Conservation (phyloP, 2,888 invertebrate species). For the Desoria tigrina region DNA sequence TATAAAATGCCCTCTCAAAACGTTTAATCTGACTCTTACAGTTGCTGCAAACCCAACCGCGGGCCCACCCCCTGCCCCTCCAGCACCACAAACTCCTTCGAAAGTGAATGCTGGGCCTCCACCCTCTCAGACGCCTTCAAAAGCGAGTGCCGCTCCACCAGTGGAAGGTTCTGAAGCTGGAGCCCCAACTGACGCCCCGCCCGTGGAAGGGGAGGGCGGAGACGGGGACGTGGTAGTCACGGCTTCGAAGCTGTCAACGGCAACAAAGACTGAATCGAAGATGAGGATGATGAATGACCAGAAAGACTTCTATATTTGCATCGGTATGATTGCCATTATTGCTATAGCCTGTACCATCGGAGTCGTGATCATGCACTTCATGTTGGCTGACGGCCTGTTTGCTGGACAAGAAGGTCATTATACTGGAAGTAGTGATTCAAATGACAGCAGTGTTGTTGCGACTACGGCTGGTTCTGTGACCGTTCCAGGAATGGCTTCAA, state of each 20-base stretch:
- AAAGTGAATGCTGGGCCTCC: too few relatives aligned
- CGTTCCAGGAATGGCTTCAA: not conserved
- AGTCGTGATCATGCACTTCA: not conserved
- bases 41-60: too few relatives aligned
- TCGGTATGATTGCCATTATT: not conserved
- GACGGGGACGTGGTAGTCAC: too few relatives aligned
- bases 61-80: too few relatives aligned
- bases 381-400: not conserved
- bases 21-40: too few relatives aligned
- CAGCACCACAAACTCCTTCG: too few relatives aligned
- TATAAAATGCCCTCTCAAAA: too few relatives aligned
- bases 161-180: not conserved
- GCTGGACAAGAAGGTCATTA: too few relatives aligned
- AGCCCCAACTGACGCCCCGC: not conserved
- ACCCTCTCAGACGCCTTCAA: too few relatives aligned
- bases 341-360: slow-evolving; percentile 1
- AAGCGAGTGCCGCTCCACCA: too few relatives aligned
- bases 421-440: not conserved
- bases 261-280: not conserved
- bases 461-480: not conserved
- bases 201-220: not conserved
- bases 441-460: not conserved
- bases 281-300: not conserved
- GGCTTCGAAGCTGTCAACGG: too few relatives aligned
- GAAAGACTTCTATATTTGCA: slow-evolving; percentile 1